Conservation (phyloP, 2,113 vertebrate species). For the Uria aalge region DNA sequence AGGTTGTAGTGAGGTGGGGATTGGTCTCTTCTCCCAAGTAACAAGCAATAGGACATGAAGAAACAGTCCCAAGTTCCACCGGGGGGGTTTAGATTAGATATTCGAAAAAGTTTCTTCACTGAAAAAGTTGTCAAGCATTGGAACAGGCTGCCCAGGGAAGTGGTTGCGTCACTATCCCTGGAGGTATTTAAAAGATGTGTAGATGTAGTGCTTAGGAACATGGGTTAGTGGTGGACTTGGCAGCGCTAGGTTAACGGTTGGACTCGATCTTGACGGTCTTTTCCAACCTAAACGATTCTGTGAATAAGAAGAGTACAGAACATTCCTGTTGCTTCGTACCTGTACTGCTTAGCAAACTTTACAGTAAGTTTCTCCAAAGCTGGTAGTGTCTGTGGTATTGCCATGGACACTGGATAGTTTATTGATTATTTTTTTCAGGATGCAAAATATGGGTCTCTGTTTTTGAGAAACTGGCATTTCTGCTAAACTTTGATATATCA, state of each 20-base stretch:
- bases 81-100: neutral
- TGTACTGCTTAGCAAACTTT: neutral
- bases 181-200: neutral
- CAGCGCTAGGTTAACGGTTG: neutral
- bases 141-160: neutral
- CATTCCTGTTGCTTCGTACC: neutral
- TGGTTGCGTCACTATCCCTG: neutral
- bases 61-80: neutral
- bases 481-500: neutral
- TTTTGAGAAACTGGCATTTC: neutral
- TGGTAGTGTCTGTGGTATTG: neutral
- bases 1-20: rapidly evolving
- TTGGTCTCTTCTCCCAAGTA: neutral
- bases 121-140: neutral
- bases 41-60: neutral
- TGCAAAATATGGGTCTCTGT: neutral
- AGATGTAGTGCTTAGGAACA: no score
- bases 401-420: neutral
- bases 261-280: neutral
- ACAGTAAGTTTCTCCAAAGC: neutral
- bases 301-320: neutral
- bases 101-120: neutral
- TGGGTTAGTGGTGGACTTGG: neutral
- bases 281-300: neutral
- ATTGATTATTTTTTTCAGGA: neutral